A percentile compares a stretch with the other conserved stretches of the same genome.
Evolutionary conservation across 2,888 invertebrate genomes (phyloP).

Genomic region (Epirrhoe alternata): DNA sequence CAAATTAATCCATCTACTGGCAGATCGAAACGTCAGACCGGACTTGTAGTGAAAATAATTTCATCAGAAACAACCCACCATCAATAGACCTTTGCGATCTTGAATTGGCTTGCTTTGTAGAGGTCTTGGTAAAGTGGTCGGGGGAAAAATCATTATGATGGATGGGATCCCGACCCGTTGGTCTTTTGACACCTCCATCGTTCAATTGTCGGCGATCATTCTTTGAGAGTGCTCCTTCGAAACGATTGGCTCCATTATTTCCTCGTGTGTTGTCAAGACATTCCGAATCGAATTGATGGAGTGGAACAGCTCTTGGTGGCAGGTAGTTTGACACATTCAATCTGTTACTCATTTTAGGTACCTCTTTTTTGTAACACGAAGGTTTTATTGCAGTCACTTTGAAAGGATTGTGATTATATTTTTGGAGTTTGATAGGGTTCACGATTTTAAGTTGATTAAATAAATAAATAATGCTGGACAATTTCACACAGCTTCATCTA

Average conservation of each 20-base stretch:
- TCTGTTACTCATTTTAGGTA: background rate
- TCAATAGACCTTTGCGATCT: slow-evolving; percentile 46
- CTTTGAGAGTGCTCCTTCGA: slow-evolving; percentile 69
- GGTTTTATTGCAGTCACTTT: no score
- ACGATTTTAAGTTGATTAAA: background rate
- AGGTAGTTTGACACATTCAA: slow-evolving; percentile 8
- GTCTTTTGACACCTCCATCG: slow-evolving; percentile 79
- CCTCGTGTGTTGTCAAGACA: slow-evolving; percentile 54
- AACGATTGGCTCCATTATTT: slow-evolving; percentile 77
- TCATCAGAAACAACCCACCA: slow-evolving; percentile 61
- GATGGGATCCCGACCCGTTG: slow-evolving; percentile 75
- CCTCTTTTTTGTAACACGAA: background rate
- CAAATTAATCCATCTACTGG: slow-evolving; percentile 84
- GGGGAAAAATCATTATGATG: slow-evolving; percentile 68
- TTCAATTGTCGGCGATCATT: slow-evolving; percentile 77
- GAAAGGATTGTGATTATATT: background rate
- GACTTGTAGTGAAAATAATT: slow-evolving; percentile 80
- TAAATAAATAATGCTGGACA: no score
- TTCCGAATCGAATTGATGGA: slow-evolving; percentile 39
- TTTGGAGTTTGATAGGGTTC: background rate
- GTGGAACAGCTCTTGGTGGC: slow-evolving; percentile 6
- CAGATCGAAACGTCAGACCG: slow-evolving; percentile 82
- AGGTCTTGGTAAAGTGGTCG: slow-evolving; percentile 56
- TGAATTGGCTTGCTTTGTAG: slow-evolving; percentile 17
- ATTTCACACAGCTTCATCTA: no score